phyloP scores from a whole-genome alignment of 2,113 vertebrate genomes.

The Pandion haliaetus region DNA sequence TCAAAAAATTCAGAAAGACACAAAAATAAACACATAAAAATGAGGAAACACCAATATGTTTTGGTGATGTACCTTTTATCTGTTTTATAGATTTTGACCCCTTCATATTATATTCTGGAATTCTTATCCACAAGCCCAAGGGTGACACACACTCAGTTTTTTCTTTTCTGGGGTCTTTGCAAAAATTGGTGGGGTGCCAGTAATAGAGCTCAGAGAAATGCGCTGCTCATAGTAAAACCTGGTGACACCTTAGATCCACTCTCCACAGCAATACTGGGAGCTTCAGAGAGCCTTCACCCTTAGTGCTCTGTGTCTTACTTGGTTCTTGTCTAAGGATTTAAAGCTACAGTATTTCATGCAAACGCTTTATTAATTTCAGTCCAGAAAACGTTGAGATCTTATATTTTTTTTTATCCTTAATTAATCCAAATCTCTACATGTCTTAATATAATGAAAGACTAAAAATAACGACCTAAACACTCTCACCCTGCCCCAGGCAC shows the following conservation, averaged over 20 bases:
- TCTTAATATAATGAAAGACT: slow-evolving; percentile 22
- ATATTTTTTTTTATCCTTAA: background rate
- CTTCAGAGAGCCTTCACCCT: background rate
- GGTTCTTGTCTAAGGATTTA: background rate
- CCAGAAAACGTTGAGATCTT: background rate
- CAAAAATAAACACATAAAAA: background rate
- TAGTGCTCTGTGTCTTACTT: background rate
- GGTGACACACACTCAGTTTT: background rate
- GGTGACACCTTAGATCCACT: background rate
- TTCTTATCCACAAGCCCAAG: background rate
- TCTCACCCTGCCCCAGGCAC: slow-evolving; percentile 43
- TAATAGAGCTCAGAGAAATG: background rate
- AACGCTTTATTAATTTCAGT: background rate
- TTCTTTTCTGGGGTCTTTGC: background rate
- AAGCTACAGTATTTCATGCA: background rate
- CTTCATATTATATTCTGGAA: background rate
- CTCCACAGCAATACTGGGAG: background rate
- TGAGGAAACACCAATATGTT: background rate
- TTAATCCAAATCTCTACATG: slow-evolving; percentile 9
- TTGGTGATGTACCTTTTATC: background rate
- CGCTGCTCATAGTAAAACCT: background rate
- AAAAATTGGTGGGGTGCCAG: background rate
- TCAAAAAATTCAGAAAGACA: background rate
- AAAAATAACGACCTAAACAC: slow-evolving; percentile 42
- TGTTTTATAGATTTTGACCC: background rate